Evolutionary conservation across 1,140 invertebrate genomes (phyloP), one percentile per base, ranked within the genome.

Genomic region (Himalopsyche phryganea): DNA sequence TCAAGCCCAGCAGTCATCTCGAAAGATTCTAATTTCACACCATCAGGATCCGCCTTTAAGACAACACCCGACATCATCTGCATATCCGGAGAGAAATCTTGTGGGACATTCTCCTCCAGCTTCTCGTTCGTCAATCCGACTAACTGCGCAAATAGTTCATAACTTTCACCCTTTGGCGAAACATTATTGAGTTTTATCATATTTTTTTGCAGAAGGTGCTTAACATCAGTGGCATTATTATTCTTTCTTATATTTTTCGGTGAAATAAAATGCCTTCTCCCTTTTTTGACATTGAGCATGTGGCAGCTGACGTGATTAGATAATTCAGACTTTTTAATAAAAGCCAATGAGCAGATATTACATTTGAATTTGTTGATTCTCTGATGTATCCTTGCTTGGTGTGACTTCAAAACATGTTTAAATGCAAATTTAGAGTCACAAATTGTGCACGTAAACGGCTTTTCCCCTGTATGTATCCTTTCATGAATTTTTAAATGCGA

Each of bases 401-500:
- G 75, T 9, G 60, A 45, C 18, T 63, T 65, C 28, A 76, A 53
- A 1, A 70, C 66, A 1, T 67, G 61, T 5, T 64, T 41, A 6
- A 64, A 68, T 1, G 67, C 52, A 38, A 67, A 76, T 0, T 68
- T 66, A 45, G 69, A 72, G 2, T 60, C 54, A 50, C 73, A 76
- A 20, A 63, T 44, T 15, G 42, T 58, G 18, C 61, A 63, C 11
- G 68, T 63, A 44, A 71, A 76, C 1, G 77, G 75, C 57, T 76
- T 76, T 7, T 75, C 71, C 23, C 81, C 82, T 0, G 75, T 75
- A 52, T 80, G 74, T 41, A 77, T 75, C 10, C 80, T 67, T 32
- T 70, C 63, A 60, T 84, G 82, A 45, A 81, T 74, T 56, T 80
- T 83, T 6, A 75, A 66, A 54, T 83, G 81, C 15, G 67, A 70